Evolutionary conservation across 2,797 vertebrate genomes (phyloP).

Genomic region (Tragopan temminckii): DNA sequence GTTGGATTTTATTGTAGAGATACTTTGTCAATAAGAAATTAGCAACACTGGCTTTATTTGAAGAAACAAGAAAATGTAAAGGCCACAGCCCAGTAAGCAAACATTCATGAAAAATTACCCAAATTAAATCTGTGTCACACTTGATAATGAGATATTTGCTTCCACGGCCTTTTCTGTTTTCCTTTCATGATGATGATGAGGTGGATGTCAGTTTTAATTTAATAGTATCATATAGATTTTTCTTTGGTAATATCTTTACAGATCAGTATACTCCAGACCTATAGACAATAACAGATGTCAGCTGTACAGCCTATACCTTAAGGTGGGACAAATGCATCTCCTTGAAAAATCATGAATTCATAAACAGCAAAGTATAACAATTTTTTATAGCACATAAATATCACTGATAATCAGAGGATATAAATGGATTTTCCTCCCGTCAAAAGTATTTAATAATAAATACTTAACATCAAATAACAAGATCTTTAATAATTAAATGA

Average conservation of each 20-base stretch:
- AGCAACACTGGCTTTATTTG: conserved; percentile 13
- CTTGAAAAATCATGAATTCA: background rate
- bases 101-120: conserved; percentile 61
- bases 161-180: conserved; percentile 36
- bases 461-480: background rate
- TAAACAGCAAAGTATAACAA: background rate
- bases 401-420: background rate
- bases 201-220: background rate
- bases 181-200: conserved; percentile 28
- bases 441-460: background rate
- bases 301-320: background rate
- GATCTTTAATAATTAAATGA: conserved; percentile 26
- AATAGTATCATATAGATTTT: conserved; percentile 22
- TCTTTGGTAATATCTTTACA: background rate
- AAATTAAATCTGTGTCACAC: conserved; percentile 59
- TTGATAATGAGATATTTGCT: conserved; percentile 69
- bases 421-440: background rate
- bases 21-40: background rate
- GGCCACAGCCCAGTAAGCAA: conserved; percentile 32
- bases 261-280: background rate
- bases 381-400: conserved; percentile 7
- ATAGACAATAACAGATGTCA: background rate
- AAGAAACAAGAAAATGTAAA: background rate
- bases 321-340: background rate
- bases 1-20: background rate